Evolutionary conservation across 2,888 invertebrate species (phyloP).

Genomic region (Lithophane ornitopus): DNA sequence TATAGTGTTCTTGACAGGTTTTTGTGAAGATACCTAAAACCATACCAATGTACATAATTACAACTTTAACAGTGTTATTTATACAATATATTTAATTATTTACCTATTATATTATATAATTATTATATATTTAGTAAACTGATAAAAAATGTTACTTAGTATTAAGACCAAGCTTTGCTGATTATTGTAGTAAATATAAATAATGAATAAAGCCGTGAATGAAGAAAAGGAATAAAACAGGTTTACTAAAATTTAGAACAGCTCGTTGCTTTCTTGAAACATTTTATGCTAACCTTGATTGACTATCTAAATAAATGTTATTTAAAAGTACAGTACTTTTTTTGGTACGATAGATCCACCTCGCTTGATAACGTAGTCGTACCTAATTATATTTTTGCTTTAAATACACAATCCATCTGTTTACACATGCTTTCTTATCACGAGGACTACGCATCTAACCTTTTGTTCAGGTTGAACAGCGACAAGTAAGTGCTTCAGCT

Average conservation of each 20-base stretch:
- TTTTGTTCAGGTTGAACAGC: conserved; percentile 44
- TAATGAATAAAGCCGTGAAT: conserved; percentile 40
- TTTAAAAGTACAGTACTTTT: conserved; percentile 40
- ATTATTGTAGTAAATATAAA: conserved; percentile 24
- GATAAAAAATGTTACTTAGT: conserved; percentile 42
- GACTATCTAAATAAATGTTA: conserved; percentile 47
- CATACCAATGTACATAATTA: conserved; percentile 30
- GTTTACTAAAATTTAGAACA: conserved; percentile 2
- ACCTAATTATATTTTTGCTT: conserved; percentile 14
- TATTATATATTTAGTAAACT: conserved; percentile 31
- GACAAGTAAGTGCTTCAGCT: conserved; percentile 43
- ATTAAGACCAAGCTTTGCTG: conserved; percentile 46
- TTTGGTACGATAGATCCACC: conserved; percentile 36
- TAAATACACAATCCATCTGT: conserved; percentile 30
- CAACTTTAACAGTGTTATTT: conserved; percentile 27
- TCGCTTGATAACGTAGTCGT: conserved; percentile 33
- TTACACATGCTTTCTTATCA: conserved; percentile 39
- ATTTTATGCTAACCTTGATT: conserved; percentile 15
- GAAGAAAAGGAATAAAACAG: conserved; percentile 18
- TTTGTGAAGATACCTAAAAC: conserved; percentile 32
- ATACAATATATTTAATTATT: conserved; percentile 41
- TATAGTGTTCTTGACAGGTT: conserved; percentile 36
- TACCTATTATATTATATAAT: conserved; percentile 14
- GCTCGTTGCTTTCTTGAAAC: conserved; percentile 39
- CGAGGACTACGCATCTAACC: conserved; percentile 44